A percentile compares a stretch with the other conserved stretches of the same genome.
Conservation (phyloP, 2,797 vertebrate genomes). For the Lates japonicus region DNA sequence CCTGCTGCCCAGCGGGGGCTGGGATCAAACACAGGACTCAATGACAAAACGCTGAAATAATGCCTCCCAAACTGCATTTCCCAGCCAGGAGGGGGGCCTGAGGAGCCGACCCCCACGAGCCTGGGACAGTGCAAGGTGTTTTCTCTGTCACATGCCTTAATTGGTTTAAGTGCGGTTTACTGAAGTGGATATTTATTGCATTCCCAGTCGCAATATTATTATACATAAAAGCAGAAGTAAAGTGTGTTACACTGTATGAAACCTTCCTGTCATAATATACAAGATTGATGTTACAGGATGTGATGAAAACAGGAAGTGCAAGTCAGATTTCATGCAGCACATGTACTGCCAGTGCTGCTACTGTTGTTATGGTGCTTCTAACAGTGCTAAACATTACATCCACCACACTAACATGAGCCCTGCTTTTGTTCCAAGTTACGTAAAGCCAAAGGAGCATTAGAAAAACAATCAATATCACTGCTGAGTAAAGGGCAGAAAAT, state of each 20-base stretch:
- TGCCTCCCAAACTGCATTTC: slow-evolving; percentile 63
- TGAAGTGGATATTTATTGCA: slow-evolving; percentile 57
- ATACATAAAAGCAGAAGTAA: slow-evolving; percentile 38
- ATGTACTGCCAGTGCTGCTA: slow-evolving; percentile 9
- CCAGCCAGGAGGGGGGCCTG: slow-evolving; percentile 26
- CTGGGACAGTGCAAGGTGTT: slow-evolving; percentile 29
- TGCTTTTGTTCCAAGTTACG: background rate
- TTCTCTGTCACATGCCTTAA: slow-evolving; percentile 62
- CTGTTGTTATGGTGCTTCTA: background rate
- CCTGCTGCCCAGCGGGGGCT: slow-evolving; percentile 44
- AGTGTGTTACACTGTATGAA: slow-evolving; percentile 37
- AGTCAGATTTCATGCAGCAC: slow-evolving; percentile 15
- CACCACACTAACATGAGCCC: background rate
- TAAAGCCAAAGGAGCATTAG: background rate
- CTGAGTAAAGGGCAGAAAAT: slow-evolving; percentile 1
- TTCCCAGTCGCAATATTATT: slow-evolving; percentile 26
- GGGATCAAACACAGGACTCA: slow-evolving; percentile 76
- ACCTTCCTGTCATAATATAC: slow-evolving; percentile 34
- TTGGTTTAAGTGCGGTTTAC: slow-evolving; percentile 77
- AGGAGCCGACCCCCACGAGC: slow-evolving; percentile 17
- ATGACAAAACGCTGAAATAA: slow-evolving; percentile 74
- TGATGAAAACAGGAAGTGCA: slow-evolving; percentile 35
- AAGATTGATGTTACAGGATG: slow-evolving; percentile 34
- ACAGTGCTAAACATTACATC: background rate
- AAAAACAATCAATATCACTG: background rate